phyloP scores from a whole-genome alignment of 2,888 invertebrate species.

The Dynastes tityus region DNA sequence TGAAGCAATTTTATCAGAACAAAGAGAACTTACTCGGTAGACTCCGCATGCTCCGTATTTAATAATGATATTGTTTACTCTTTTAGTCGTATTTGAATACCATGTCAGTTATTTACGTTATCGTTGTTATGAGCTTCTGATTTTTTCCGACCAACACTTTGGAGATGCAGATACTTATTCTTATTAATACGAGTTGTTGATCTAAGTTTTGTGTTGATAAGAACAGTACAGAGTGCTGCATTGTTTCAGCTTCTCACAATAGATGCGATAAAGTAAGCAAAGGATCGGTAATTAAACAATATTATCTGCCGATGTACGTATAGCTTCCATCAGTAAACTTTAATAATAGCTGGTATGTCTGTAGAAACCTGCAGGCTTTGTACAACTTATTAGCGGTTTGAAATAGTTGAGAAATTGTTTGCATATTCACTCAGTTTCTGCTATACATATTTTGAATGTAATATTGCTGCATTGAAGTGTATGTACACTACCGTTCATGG shows the following conservation, averaged over 20 bases:
- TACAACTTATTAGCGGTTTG: not conserved
- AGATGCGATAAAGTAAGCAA: constrained; percentile 39
- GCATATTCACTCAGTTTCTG: too few relatives aligned
- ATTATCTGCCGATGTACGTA: constrained; percentile 34
- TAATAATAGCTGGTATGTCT: constrained; percentile 27
- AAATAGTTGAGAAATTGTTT: not conserved
- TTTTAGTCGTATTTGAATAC: constrained; percentile 2
- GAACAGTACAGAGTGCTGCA: constrained; percentile 20
- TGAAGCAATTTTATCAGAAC: not conserved
- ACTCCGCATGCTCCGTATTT: not conserved
- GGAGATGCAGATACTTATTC: constrained; percentile 25
- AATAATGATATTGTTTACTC: constrained; percentile 24
- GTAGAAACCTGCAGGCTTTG: not conserved
- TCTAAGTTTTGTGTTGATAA: constrained; percentile 26
- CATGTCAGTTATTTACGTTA: constrained; percentile 16
- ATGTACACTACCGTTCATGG: too few relatives aligned
- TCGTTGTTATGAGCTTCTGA: constrained; percentile 25
- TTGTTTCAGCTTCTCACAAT: constrained; percentile 40
- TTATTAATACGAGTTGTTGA: constrained; percentile 39
- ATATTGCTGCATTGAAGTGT: too few relatives aligned
- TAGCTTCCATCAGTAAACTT: constrained; percentile 20
- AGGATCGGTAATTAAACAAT: constrained; percentile 43
- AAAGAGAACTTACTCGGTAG: not conserved
- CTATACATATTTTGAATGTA: too few relatives aligned
- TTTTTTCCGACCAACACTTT: constrained; percentile 31